phyloP scores from a whole-genome alignment of 2,797 vertebrate species.

The Malurus leucopterus region DNA sequence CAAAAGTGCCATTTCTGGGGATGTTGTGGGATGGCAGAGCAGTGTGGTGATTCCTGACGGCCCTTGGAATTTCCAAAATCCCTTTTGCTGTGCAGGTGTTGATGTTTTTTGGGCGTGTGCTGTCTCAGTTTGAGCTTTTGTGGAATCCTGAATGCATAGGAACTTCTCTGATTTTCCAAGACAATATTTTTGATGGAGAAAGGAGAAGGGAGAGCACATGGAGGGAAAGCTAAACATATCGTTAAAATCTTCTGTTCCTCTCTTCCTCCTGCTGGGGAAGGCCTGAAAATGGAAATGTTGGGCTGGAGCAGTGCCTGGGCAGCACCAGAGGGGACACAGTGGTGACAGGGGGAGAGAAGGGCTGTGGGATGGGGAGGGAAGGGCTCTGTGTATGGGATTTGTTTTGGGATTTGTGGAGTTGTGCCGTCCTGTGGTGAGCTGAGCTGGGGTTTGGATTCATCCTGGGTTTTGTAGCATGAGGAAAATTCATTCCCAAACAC shows the following conservation, averaged over 20 bases:
- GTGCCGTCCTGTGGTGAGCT: not conserved
- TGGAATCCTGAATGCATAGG: accelerated
- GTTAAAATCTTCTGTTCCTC: not conserved
- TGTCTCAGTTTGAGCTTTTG: not conserved
- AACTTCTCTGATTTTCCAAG: not conserved
- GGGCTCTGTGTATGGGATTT: not conserved
- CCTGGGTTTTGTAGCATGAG: not conserved
- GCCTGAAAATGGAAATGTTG: not conserved
- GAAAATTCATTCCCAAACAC: no score
- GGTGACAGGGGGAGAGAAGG: not conserved
- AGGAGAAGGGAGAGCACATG: accelerated
- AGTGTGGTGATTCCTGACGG: accelerated
- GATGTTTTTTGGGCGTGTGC: not conserved
- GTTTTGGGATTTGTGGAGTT: accelerated
- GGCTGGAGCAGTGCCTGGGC: not conserved
- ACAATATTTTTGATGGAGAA: not conserved
- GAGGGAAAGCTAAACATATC: not conserved
- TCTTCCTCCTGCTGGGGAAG: not conserved
- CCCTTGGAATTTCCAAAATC: not conserved
- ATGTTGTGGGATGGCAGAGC: accelerated
- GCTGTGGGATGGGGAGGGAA: not conserved
- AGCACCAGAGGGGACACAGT: not conserved
- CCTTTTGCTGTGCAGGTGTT: not conserved
- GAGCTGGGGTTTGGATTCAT: not conserved
- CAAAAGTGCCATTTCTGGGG: accelerated